Evolutionary conservation across 92 coral and sea anemone genomes (phyloP).

Genomic region (Micromussa lordhowensis): DNA sequence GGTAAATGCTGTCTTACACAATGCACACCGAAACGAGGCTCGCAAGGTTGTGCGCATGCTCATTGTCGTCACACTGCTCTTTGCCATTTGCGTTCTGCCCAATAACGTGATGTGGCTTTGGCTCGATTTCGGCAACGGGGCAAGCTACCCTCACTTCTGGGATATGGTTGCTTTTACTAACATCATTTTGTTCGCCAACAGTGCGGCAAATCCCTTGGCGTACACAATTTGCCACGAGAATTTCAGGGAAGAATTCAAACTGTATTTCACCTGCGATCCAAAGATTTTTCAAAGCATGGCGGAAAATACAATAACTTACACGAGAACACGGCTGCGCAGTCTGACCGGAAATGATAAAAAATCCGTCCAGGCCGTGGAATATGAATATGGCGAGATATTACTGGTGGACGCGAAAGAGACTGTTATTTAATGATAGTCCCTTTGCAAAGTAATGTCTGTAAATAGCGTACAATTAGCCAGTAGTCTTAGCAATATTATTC

Average conservation of each 20-base stretch:
- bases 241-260: conserved; percentile 90
- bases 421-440: conserved; percentile 36
- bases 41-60: conserved; percentile 96
- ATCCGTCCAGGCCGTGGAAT: background rate
- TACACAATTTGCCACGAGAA: conserved; percentile 97
- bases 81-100: conserved; percentile 92
- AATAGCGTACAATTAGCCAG: background rate
- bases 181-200: conserved; percentile 89
- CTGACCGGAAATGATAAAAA: conserved; percentile 8
- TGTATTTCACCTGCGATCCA: conserved; percentile 71
- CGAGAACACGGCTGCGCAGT: conserved; percentile 34
- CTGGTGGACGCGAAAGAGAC: conserved; percentile 60
- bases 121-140: conserved; percentile 92
- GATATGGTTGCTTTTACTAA: conserved; percentile 86
- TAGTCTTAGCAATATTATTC: background rate
- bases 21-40: conserved; percentile 90
- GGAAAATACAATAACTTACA: conserved; percentile 41
- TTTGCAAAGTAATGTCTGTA: background rate
- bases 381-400: conserved; percentile 41
- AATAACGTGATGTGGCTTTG: conserved; percentile 97
- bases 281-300: conserved; percentile 63
- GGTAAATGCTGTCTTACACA: conserved; percentile 74
- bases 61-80: conserved; percentile 88
- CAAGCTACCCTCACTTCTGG: conserved; percentile 70
- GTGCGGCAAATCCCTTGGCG: conserved; percentile 95